phyloP scores from a whole-genome alignment of 1,140 invertebrate genomes.

The Drosophila dunni region DNA sequence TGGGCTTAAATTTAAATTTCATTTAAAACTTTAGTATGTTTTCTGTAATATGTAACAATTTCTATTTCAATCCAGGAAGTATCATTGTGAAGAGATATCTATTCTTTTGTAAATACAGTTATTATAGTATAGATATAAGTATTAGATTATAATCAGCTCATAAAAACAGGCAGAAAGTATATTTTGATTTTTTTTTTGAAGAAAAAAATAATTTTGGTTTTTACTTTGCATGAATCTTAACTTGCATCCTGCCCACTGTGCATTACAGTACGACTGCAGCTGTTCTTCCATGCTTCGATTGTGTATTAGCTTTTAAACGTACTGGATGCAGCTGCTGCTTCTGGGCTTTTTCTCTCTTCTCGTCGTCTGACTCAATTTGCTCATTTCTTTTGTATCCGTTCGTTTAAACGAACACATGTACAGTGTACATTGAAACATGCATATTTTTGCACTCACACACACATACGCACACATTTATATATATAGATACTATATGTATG shows the following conservation, averaged over 20 bases:
- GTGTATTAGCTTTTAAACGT: constrained; percentile 38
- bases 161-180: no score
- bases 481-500: not conserved
- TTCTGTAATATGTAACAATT: no score
- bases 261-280: constrained; percentile 17
- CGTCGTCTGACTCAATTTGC: constrained; percentile 35
- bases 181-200: no score
- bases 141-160: no score
- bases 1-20: not conserved
- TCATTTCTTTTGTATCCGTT: constrained; percentile 38
- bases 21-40: not conserved
- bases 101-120: no score
- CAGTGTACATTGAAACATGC: not conserved
- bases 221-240: not conserved
- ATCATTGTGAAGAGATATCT: no score
- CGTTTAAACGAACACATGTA: constrained; percentile 37
- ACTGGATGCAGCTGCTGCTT: constrained; percentile 22
- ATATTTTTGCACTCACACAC: not conserved
- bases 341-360: constrained; percentile 26
- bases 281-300: constrained; percentile 44
- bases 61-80: no score
- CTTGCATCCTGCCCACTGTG: not conserved
- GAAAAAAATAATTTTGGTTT: no score
- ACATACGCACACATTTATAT: not conserved
- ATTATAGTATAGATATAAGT: no score